Evolutionary conservation across 2,888 invertebrate species (phyloP), one percentile per base, ranked within the genome.

Genomic region (Microplitis manilae): DNA sequence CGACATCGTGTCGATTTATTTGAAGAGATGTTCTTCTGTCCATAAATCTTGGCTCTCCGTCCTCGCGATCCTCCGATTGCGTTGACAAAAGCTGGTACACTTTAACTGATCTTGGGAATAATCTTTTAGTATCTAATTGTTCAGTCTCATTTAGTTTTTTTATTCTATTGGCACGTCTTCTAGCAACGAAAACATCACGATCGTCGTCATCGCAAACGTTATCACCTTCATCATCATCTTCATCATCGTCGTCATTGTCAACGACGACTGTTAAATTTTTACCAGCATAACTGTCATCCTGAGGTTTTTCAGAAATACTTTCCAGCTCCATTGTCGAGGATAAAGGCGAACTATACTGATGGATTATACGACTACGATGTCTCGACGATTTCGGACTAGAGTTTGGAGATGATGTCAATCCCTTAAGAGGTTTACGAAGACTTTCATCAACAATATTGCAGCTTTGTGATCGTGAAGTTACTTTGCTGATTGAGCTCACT

Each of bases 61-160:
- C 86, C 1, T 79, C 80, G 2, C 83, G 81, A 76, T 87, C 87
- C 40, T 87, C 87, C 6, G 87, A 87, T 17, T 86, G 85, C 0
- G 86, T 86, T 17, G 87, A 85, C 62, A 87, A 71, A 5, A 87
- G 75, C 39, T 86, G 86, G 71, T 87, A 86, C 15, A 87, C 83
- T 71, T 87, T 85, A 1, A 85, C 79, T 6, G 86, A 77, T 69
- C 79, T 85, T 7, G 87, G 85, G 38, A 83, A 78, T 2, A 79
- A 8, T 70, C 77, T 81, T 15, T 30, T 76, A 5, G 76, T 15
- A 20, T 76, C 38, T 20, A 79, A 77, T 50, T 76, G 62, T 61
- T 79, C 80, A 0, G 9, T 9, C 1, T 39, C 38, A 2, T 15
- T 15, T 13, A 69, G 50, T 8, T 9, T 60, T 8, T 5, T 64